A percentile compares a stretch with the other conserved stretches of the same genome.
These are phyloP conservation scores for Bucco capensis DNA, from an alignment of 2,113 vertebrate species.

Conservation along the genomic window DNA sequence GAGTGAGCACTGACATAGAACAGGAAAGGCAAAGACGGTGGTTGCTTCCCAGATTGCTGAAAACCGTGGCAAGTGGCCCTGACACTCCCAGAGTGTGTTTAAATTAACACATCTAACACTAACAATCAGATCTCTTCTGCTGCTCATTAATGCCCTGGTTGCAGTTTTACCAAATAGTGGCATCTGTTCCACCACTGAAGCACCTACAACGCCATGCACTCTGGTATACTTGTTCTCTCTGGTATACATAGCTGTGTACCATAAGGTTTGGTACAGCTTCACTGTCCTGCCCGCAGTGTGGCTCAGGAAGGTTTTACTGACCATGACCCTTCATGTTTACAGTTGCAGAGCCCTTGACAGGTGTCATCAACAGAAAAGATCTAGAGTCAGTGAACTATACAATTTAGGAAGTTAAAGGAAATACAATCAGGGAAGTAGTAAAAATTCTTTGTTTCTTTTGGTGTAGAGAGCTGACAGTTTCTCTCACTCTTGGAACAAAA, in stretches of 20 bases:
- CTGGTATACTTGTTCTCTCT: not conserved
- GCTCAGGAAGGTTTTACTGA: not conserved
- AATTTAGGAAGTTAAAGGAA: not conserved
- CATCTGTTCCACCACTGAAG: not conserved
- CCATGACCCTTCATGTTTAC: not conserved
- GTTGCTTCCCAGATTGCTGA: not conserved
- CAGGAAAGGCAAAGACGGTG: not conserved
- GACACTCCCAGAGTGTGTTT: not conserved
- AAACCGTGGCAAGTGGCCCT: not conserved
- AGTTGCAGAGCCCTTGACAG: not conserved
- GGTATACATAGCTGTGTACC: rapidly evolving
- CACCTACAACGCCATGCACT: not conserved
- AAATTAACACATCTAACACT: not conserved
- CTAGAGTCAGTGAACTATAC: not conserved
- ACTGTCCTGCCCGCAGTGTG: not conserved
- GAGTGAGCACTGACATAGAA: not conserved
- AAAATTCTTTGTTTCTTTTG: not conserved
- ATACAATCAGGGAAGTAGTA: not conserved
- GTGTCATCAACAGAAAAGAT: not conserved
- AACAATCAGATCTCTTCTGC: not conserved
- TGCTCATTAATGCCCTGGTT: not conserved
- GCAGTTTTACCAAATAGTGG: not conserved
- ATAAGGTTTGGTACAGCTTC: not conserved
- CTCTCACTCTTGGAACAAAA: not conserved
- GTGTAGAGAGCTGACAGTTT: not conserved